Percentiles rank a stretch among this genome's conserved stretches.
Conservation (phyloP, 1,140 invertebrate genomes). For the Aphaenogaster ashmeadi region DNA sequence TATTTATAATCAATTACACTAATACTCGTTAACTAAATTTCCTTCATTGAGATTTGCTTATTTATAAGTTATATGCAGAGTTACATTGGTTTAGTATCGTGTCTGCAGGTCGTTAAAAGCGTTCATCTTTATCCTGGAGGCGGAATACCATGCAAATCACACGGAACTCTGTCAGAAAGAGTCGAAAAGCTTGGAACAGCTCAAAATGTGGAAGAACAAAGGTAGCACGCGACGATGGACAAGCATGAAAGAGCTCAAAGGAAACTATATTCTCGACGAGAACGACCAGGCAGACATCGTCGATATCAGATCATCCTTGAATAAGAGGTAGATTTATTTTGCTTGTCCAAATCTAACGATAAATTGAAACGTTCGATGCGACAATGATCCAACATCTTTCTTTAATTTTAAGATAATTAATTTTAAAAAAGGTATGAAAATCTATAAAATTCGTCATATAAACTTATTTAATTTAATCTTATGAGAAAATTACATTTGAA, state of each 20-base stretch:
- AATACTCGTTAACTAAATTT: constrained; percentile 4
- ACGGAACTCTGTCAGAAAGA: constrained; percentile 79
- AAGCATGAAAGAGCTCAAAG: constrained; percentile 67
- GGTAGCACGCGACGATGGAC: constrained; percentile 28
- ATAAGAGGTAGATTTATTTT: constrained; percentile 76
- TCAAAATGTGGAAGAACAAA: constrained; percentile 20
- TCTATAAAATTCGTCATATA: background rate
- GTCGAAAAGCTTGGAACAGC: background rate
- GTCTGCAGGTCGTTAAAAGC: constrained; percentile 81
- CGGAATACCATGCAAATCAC: constrained; percentile 79
- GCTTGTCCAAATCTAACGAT: background rate
- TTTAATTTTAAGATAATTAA: background rate
- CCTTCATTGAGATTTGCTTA: background rate
- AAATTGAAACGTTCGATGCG: background rate
- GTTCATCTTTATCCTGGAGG: constrained; percentile 83
- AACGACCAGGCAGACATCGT: constrained; percentile 59
- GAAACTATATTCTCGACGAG: constrained; percentile 81
- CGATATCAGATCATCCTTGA: constrained; percentile 81
- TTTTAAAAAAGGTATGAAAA: background rate
- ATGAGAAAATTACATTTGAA: background rate
- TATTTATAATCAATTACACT: background rate
- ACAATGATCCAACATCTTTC: background rate
- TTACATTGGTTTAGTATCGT: background rate
- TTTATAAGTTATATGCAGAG: background rate
- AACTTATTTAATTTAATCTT: background rate